phyloP scores from a whole-genome alignment of 2,113 vertebrate genomes.

The Excalfactoria chinensis region DNA sequence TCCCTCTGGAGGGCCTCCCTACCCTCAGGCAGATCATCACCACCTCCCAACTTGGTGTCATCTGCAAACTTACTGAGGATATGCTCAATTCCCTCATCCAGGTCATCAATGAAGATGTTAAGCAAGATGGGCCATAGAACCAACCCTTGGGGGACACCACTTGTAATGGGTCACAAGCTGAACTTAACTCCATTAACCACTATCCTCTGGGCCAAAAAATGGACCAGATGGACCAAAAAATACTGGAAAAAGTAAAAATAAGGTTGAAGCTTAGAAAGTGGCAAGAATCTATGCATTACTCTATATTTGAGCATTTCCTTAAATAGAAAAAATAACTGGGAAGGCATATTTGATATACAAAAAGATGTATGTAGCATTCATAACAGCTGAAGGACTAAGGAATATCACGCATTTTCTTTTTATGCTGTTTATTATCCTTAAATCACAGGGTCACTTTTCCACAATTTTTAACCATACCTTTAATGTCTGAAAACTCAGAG shows the following conservation, averaged over 20 bases:
- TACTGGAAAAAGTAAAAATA: neutral
- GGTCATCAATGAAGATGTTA: no score
- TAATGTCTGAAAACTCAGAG: neutral
- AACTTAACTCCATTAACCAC: no score
- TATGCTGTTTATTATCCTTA: neutral
- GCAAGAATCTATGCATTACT: neutral
- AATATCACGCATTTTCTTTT: neutral
- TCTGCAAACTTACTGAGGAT: no score
- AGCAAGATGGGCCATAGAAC: no score
- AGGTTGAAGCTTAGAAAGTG: neutral
- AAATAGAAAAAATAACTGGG: neutral
- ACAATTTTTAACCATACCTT: neutral
- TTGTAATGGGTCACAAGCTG: no score
- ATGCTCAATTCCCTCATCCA: no score
- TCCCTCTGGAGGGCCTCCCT: no score
- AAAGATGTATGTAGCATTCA: neutral
- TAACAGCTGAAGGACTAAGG: neutral
- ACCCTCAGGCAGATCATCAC: no score
- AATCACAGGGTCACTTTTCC: neutral
- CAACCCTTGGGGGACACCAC: no score
- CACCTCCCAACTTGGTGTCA: no score
- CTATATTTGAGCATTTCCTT: neutral
- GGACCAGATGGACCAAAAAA: neutral
- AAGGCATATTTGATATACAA: neutral
- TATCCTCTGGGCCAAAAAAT: no score